Base-by-base conservation (phyloP, 1,140 invertebrate species). In the Zelostemma sp. region DNA sequence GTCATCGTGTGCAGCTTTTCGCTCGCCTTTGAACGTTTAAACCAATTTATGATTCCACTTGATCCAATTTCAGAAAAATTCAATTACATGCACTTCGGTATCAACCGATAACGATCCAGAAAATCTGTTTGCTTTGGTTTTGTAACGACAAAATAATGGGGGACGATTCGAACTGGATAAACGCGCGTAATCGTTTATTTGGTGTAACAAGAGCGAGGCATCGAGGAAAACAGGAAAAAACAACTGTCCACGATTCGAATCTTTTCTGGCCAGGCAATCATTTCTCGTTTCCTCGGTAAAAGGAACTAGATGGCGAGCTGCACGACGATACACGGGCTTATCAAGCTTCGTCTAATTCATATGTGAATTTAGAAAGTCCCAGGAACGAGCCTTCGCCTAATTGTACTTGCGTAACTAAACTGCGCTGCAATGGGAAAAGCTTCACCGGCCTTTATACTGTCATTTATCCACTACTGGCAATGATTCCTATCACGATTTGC, bases 291-390 rank as follows among this genome's bases (percentile, higher is more conserved):
- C 21, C 19, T 47, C 45, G 45, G 33, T 35, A 35, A 35, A 35
- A 35, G 33, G 17, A 43, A 18, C 35, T 14, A 38, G 28, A 28
- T 45, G 41, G 41, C 8, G 19, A 49, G 19, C 9, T 11, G 12
- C 14, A 19, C 18, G 45, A 46, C 45, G 17, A 18, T 21, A 19
- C 17, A 11, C n/a, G 19, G 47, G 47, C 19, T 49, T 47, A 51
- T 51, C 33, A 12, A 38, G 14, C 12, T n/a, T 51, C 68, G 55
- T 61, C 67, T 72, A 72, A 73, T 72, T 68, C 60, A 62, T 74
- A 69, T 60, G 69, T 59, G 72, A 75, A 69, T 75, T 74, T 77
- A 77, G 75, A 77, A 77, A 77, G 75, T 74, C 21, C 17, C 28
- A 14, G 25, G 25, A 40, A 31, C 43, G 59, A 41, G 49, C 45